phyloP scores from a whole-genome alignment of 2,888 invertebrate genomes.

The Carcina quercana region DNA sequence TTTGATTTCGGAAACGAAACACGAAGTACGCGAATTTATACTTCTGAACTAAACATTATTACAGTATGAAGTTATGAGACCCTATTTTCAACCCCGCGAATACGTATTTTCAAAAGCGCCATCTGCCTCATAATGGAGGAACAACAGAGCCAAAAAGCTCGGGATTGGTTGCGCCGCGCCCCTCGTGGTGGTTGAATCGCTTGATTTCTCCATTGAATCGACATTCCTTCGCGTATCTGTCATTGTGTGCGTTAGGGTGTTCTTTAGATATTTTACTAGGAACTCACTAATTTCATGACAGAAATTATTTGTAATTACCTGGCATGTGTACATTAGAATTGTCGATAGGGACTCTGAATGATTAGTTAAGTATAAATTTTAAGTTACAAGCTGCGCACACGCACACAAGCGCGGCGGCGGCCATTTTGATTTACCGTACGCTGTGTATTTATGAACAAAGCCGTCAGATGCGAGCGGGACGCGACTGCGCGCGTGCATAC shows the following conservation, averaged over 20 bases:
- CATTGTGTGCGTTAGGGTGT: slow-evolving; percentile 55
- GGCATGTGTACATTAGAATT: slow-evolving; percentile 19
- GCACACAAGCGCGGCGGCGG: slow-evolving; percentile 55
- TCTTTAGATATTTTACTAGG: slow-evolving; percentile 47
- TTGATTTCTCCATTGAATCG: slow-evolving; percentile 73
- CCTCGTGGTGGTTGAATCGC: slow-evolving; percentile 53
- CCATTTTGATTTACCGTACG: slow-evolving; percentile 74
- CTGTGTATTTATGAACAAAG: slow-evolving; percentile 73
- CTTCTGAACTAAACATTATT: too few species aligned
- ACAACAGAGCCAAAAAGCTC: slow-evolving; percentile 57
- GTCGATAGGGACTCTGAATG: slow-evolving; percentile 15
- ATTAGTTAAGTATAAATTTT: slow-evolving; percentile 26
- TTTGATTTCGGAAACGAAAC: too few species aligned
- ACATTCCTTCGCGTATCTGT: slow-evolving; percentile 70
- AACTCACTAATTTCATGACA: slow-evolving; percentile 33
- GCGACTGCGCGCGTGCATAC: slow-evolving; percentile 70
- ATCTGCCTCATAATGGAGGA: slow-evolving; percentile 41
- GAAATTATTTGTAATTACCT: slow-evolving; percentile 30
- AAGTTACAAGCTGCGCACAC: slow-evolving; percentile 50
- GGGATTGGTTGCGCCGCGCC: slow-evolving; percentile 45
- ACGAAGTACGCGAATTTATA: too few species aligned
- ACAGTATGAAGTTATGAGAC: too few species aligned
- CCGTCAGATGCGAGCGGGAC: slow-evolving; percentile 74
- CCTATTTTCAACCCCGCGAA: slow-evolving; percentile 7
- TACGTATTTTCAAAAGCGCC: slow-evolving; percentile 32